phyloP scores from a whole-genome alignment of 2,797 vertebrate species.

The Nannoperca obscura region DNA sequence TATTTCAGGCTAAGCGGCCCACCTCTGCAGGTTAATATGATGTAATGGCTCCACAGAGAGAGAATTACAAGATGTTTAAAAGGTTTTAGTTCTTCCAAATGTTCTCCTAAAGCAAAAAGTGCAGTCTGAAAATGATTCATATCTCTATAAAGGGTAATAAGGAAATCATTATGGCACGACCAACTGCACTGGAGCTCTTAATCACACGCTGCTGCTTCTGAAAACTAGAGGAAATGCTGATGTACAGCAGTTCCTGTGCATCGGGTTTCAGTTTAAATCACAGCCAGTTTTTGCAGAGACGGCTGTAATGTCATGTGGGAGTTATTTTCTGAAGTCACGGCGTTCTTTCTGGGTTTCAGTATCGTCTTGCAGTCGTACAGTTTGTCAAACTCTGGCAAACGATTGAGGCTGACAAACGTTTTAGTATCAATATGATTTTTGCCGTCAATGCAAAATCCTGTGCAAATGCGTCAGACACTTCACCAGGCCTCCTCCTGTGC shows the following conservation, averaged over 20 bases:
- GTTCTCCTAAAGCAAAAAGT: not conserved
- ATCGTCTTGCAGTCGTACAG: too few species aligned
- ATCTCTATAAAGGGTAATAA: not conserved
- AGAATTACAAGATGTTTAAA: not conserved
- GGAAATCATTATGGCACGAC: not conserved
- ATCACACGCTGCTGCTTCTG: conserved; percentile 9
- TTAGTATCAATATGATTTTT: not conserved
- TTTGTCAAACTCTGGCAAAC: not conserved
- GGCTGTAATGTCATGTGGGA: not conserved
- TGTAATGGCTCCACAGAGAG: not conserved
- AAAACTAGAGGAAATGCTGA: conserved; percentile 20
- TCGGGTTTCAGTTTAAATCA: conserved; percentile 4
- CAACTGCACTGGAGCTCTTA: not conserved
- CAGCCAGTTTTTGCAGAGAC: not conserved
- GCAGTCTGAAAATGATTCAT: not conserved
- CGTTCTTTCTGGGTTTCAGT: too few species aligned
- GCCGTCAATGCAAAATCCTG: not conserved
- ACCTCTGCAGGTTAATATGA: not conserved
- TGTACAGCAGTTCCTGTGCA: not conserved
- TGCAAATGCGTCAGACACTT: not conserved
- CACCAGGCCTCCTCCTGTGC: not conserved
- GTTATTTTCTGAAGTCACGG: not conserved
- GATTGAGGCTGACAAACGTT: too few species aligned
- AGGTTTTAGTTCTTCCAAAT: not conserved
- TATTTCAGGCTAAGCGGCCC: not conserved